Conservation (phyloP, 2,888 invertebrate genomes). For the Ceraclea dissimilis region DNA sequence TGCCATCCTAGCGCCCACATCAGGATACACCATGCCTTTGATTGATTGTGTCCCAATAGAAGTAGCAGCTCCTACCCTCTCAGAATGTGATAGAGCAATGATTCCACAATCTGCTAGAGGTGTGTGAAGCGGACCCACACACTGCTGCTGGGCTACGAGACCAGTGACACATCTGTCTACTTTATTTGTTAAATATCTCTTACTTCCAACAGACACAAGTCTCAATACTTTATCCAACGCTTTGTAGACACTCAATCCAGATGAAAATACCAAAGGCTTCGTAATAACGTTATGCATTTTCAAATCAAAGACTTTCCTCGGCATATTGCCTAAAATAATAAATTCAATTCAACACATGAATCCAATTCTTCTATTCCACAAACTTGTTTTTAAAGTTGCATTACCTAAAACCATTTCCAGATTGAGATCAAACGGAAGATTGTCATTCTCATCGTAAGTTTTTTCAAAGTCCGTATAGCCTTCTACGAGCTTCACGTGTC, state of each 20-base stretch:
- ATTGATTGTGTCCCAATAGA: constrained; percentile 96
- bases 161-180: constrained; percentile 92
- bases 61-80: constrained; percentile 80
- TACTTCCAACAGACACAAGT: constrained; percentile 88
- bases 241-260: constrained; percentile 50
- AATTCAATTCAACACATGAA: not conserved
- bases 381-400: no score
- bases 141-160: constrained; percentile 94
- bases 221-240: constrained; percentile 74
- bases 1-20: constrained; percentile 87
- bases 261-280: constrained; percentile 48
- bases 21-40: constrained; percentile 78
- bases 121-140: constrained; percentile 94
- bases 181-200: constrained; percentile 92
- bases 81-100: constrained; percentile 78
- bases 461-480: constrained; percentile 44
- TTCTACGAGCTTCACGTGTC: constrained; percentile 65
- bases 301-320: constrained; percentile 55
- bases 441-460: constrained; percentile 35
- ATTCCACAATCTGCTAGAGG: constrained; percentile 93
- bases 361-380: no score
- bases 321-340: constrained; percentile 41
- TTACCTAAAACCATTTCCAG: constrained; percentile 79
- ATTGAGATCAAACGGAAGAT: constrained; percentile 79
- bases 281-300: constrained; percentile 44